These are phyloP conservation scores for Actinopyga echinites DNA, from an alignment of 53 echinoderm and acorn worm species.

Conservation along the genomic window DNA sequence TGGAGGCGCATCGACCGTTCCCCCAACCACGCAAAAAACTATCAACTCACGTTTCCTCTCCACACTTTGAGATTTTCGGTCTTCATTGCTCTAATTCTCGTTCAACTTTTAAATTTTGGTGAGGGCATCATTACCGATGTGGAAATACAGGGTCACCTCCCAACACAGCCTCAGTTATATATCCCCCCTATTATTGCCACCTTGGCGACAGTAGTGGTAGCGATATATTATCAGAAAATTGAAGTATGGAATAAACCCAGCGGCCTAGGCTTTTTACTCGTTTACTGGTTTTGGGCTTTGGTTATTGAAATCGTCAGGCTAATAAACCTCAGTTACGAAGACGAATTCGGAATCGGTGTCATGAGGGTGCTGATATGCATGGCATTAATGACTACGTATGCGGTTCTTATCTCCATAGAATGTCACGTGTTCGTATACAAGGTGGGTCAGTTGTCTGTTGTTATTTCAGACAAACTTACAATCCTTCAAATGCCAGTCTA, in stretches of 20 bases:
- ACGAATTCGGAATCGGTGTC: not conserved
- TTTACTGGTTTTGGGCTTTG: conserved; percentile 14
- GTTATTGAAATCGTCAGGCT: not conserved
- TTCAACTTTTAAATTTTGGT: conserved; percentile 23
- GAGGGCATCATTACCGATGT: conserved; percentile 52
- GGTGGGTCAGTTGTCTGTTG: not conserved
- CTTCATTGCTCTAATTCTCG: conserved; percentile 19
- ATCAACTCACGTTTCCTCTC: conserved; percentile 10
- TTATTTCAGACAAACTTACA: not conserved
- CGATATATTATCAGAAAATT: not conserved
- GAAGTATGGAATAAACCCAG: conserved; percentile 52
- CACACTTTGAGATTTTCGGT: conserved; percentile 25
- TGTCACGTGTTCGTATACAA: not conserved
- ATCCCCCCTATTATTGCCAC: conserved; percentile 20
- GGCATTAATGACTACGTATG: not conserved
- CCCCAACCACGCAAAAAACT: conserved; percentile 13
- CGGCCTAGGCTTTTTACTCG: conserved; percentile 30
- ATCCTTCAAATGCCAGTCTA: too few species aligned
- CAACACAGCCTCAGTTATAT: conserved; percentile 40
- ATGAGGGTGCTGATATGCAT: not conserved
- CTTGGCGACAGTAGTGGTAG: conserved; percentile 22
- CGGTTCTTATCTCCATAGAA: not conserved
- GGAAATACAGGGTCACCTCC: conserved; percentile 16
- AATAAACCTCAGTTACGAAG: not conserved
- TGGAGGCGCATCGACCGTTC: not conserved